These are phyloP conservation scores for Catalaphyllia jardinei DNA, from an alignment of 64 coral and sea anemone species.

Conservation along the genomic window DNA sequence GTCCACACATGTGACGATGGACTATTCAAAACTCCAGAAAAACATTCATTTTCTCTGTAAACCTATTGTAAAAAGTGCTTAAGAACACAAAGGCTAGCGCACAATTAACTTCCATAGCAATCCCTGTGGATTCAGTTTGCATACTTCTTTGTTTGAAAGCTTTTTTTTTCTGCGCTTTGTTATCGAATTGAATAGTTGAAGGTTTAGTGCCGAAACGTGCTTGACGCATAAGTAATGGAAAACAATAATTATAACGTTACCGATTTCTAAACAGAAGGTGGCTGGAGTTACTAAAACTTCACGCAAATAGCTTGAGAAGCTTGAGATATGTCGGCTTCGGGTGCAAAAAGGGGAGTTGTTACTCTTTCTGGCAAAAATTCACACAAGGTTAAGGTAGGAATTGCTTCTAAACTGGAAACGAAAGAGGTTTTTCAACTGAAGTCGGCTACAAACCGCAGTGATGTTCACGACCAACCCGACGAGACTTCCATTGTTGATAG, in stretches of 20 bases:
- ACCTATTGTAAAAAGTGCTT: background rate
- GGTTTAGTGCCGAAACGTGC: background rate
- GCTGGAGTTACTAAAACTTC: background rate
- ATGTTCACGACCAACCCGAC: background rate
- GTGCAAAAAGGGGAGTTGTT: background rate
- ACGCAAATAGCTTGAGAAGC: background rate
- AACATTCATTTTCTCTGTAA: constrained; percentile 6
- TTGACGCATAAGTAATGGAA: background rate
- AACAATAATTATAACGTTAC: background rate
- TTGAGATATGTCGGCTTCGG: background rate
- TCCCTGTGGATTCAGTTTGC: background rate
- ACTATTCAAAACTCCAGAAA: background rate
- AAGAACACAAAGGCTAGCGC: background rate
- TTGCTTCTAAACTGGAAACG: background rate
- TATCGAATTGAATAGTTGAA: constrained; percentile 12
- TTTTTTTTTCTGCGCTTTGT: background rate
- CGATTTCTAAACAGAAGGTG: background rate
- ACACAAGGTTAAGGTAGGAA: background rate
- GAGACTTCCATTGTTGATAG: background rate
- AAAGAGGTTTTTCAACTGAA: background rate
- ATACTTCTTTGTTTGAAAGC: background rate
- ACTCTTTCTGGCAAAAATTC: constrained; percentile 2
- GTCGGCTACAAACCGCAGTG: background rate
- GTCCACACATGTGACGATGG: background rate
- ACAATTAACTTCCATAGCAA: background rate